Conservation (phyloP, 2,888 invertebrate genomes). For the Chloroclystis v-ata region DNA sequence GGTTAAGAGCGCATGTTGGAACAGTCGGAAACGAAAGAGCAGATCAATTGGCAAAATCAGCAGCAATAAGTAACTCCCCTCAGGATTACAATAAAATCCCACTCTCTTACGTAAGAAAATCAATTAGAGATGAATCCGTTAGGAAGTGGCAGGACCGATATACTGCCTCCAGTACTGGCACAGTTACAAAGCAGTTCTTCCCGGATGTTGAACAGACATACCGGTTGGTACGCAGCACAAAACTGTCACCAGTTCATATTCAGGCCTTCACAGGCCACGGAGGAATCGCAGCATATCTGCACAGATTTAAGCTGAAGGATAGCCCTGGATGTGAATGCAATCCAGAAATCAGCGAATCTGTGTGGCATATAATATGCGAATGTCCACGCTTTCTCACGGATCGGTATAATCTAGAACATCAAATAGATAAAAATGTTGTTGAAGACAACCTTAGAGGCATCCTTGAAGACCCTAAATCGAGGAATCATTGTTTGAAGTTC, state of each 20-base stretch:
- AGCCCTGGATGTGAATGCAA: slow-evolving; percentile 22
- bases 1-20: slow-evolving; percentile 16
- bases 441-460: too few species aligned
- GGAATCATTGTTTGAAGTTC: too few species aligned
- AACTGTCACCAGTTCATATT: too few species aligned
- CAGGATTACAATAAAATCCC: slow-evolving; percentile 6
- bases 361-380: slow-evolving; percentile 3
- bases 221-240: accelerated
- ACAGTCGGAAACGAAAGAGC: slow-evolving; percentile 24
- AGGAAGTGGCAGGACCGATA: slow-evolving; percentile 1
- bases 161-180: not conserved
- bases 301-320: slow-evolving; percentile 17
- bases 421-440: too few species aligned
- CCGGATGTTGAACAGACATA: slow-evolving; percentile 10
- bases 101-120: slow-evolving; percentile 17
- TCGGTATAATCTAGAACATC: too few species aligned
- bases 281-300: slow-evolving; percentile 22
- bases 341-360: not conserved
- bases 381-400: slow-evolving; percentile 7
- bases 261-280: slow-evolving; percentile 19
- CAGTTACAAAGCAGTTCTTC: slow-evolving; percentile 17
- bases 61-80: slow-evolving; percentile 8
- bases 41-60: slow-evolving; percentile 19
- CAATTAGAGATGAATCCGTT: not conserved
- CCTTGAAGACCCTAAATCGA: too few species aligned